These are phyloP conservation scores for Onychostruthus taczanowskii DNA, from an alignment of 2,113 vertebrate genomes.

Conservation along the genomic window DNA sequence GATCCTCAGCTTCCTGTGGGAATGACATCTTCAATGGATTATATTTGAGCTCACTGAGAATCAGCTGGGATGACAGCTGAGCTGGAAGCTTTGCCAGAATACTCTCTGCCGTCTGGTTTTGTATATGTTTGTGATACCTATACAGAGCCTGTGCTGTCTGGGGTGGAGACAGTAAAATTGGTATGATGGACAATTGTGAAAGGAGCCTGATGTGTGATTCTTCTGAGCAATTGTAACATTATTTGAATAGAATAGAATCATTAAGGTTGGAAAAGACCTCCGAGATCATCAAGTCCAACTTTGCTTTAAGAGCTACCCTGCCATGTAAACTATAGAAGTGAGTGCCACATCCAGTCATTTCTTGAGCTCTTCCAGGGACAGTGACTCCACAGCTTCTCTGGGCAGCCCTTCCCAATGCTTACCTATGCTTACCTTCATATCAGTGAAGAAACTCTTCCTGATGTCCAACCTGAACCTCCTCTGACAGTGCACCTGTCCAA, in stretches of 20 bases:
- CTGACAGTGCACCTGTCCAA: not conserved
- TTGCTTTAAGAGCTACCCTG: not conserved
- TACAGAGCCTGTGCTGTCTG: not conserved
- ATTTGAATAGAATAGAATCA: not conserved
- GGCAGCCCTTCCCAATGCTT: not conserved
- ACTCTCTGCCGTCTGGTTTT: not conserved
- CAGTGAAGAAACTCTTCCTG: not conserved
- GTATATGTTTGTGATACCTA: not conserved
- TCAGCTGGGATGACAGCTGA: not conserved
- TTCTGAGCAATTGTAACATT: not conserved
- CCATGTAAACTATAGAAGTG: not conserved
- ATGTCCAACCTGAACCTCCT: not conserved
- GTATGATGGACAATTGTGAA: not conserved
- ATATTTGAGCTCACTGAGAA: constrained; percentile 28
- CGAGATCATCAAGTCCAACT: not conserved
- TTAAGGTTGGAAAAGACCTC: not conserved
- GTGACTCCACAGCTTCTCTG: not conserved
- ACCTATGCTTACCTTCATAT: not conserved
- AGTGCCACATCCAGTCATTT: not conserved
- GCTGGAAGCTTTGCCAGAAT: not conserved
- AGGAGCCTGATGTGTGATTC: not conserved
- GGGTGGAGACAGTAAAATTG: not conserved
- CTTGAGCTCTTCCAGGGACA: not conserved
- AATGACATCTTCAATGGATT: constrained; percentile 46
- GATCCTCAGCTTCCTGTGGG: constrained; percentile 52